phyloP scores from a whole-genome alignment of 2,797 vertebrate species.

The Allobates femoralis region DNA sequence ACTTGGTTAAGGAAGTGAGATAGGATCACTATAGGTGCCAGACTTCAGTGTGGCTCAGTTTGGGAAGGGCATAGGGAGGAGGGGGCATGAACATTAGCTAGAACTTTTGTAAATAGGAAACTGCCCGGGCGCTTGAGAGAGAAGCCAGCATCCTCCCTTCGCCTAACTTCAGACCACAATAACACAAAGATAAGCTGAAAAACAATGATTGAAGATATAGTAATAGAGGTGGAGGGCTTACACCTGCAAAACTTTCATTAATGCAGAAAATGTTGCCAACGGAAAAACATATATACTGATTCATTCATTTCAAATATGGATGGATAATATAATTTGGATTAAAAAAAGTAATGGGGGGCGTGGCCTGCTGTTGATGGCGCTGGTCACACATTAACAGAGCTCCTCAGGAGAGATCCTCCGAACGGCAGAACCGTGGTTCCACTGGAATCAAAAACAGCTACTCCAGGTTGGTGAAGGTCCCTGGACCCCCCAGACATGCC shows the following conservation, averaged over 20 bases:
- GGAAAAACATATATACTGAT: not conserved
- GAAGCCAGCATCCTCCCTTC: not conserved
- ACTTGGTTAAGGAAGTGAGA: constrained; percentile 75
- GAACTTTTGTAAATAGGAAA: constrained; percentile 74
- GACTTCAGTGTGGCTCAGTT: constrained; percentile 70
- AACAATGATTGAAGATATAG: constrained; percentile 55
- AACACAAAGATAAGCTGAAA: constrained; percentile 67
- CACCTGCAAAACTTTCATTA: constrained; percentile 64
- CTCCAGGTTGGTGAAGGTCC: too few relatives aligned
- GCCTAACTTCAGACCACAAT: constrained; percentile 61
- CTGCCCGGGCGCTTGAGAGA: constrained; percentile 55
- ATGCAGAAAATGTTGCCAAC: not conserved
- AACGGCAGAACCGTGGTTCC: too few relatives aligned
- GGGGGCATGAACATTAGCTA: constrained; percentile 69
- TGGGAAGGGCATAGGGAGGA: constrained; percentile 69
- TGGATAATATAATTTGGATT: not conserved
- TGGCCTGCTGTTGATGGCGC: too few relatives aligned
- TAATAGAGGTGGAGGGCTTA: constrained; percentile 67
- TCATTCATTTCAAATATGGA: not conserved
- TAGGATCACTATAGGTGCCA: constrained; percentile 73
- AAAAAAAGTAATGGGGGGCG: too few relatives aligned
- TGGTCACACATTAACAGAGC: too few relatives aligned
- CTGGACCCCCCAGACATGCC: too few relatives aligned
- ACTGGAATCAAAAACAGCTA: too few relatives aligned
- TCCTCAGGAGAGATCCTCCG: too few relatives aligned